These are phyloP conservation scores for Drosophila rufa DNA, from an alignment of 1,140 invertebrate genomes.

Conservation along the genomic window DNA sequence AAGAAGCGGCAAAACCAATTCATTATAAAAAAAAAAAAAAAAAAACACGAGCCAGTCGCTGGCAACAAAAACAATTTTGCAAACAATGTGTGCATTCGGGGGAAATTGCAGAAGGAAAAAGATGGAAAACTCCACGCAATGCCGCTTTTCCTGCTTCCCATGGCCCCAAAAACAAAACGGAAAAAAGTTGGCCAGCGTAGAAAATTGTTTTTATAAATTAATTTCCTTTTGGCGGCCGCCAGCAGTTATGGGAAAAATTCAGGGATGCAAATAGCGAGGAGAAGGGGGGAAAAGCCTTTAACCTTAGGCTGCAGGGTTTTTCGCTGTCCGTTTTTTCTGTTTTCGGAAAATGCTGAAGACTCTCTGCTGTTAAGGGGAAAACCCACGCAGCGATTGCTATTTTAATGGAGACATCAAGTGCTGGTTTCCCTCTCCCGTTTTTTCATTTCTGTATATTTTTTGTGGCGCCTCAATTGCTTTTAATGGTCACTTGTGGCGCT, in stretches of 20 bases:
- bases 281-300: conserved; percentile 28
- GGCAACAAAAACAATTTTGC: conserved; percentile 20
- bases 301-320: conserved; percentile 26
- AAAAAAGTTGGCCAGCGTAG: conserved; percentile 56
- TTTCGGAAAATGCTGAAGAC: conserved; percentile 19
- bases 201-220: conserved; percentile 58
- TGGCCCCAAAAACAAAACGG: conserved; percentile 31
- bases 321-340: conserved; percentile 12
- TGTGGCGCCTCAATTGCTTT: conserved; percentile 72
- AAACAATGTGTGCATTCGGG: conserved; percentile 58
- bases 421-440: conserved; percentile 12
- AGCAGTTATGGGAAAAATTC: conserved; percentile 32
- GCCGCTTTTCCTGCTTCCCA: conserved; percentile 69
- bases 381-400: conserved; percentile 43
- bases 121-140: conserved; percentile 28
- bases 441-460: conserved; percentile 10
- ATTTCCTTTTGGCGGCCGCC: conserved; percentile 57
- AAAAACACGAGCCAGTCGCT: conserved; percentile 17
- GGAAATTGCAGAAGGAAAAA: conserved; percentile 12
- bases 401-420: conserved; percentile 64
- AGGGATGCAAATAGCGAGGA: conserved; percentile 28
- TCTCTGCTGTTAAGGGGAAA: conserved; percentile 19
- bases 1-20: conserved; percentile 50
- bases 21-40: conserved; percentile 40
- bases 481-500: conserved; percentile 60